phyloP scores from a whole-genome alignment of 2,888 invertebrate genomes.

The Julus scandinavius region DNA sequence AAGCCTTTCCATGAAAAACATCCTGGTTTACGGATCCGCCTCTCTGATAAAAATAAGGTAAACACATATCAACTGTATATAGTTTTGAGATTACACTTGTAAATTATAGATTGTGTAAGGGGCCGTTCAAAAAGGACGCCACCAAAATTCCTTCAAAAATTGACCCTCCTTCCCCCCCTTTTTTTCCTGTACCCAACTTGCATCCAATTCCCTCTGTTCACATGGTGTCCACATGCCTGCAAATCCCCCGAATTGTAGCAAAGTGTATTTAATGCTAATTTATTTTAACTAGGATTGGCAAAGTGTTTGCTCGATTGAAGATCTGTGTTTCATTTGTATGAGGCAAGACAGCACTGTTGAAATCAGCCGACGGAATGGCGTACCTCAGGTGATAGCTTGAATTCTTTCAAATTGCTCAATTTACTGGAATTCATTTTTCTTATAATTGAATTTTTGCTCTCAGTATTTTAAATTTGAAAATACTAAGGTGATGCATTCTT shows the following conservation, averaged over 20 bases:
- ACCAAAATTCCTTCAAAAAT: too few species aligned
- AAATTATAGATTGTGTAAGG: too few species aligned
- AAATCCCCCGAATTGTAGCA: too few species aligned
- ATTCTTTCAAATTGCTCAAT: constrained; percentile 72
- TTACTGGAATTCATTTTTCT: neutral
- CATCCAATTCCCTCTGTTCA: too few species aligned
- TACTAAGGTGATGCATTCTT: constrained; percentile 60
- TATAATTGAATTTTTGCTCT: neutral
- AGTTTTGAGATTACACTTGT: too few species aligned
- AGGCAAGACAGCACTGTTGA: constrained; percentile 77
- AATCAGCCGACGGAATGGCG: constrained; percentile 71
- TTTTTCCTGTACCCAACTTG: too few species aligned
- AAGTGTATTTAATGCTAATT: too few species aligned
- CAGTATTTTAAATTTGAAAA: constrained; percentile 58
- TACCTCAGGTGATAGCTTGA: constrained; percentile 68
- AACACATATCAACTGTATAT: neutral
- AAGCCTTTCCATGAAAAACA: constrained; percentile 58
- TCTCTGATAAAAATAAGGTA: neutral
- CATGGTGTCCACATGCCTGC: too few species aligned
- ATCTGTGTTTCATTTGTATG: constrained; percentile 77
- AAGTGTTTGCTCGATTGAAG: constrained; percentile 77
- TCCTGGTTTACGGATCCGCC: constrained; percentile 59
- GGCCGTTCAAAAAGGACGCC: too few species aligned
- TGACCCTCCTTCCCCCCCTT: too few species aligned
- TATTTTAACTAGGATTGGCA: neutral